These are phyloP conservation scores for Edolisoma coerulescens DNA, from an alignment of 2,113 vertebrate genomes.

Conservation along the genomic window DNA sequence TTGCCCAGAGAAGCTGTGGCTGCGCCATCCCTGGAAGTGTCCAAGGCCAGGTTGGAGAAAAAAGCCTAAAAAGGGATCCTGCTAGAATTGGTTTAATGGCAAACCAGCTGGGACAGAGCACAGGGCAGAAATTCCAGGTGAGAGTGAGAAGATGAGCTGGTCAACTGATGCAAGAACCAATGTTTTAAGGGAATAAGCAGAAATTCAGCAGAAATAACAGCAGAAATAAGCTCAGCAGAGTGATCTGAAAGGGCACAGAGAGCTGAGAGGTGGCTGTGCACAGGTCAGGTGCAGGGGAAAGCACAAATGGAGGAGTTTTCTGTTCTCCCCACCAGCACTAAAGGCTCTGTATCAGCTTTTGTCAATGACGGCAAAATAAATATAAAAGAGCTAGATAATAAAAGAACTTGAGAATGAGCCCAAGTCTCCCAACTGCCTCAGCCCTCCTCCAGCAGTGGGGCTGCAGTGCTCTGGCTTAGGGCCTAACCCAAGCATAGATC, in stretches of 20 bases:
- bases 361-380: neutral
- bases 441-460: neutral
- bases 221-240: neutral
- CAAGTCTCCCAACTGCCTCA: fast-evolving
- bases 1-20: neutral
- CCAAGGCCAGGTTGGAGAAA: neutral
- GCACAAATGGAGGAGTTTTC: neutral
- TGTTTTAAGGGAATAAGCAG: neutral
- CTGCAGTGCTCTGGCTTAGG: neutral
- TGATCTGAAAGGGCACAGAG: neutral
- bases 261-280: neutral
- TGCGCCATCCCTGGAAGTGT: neutral
- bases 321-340: neutral
- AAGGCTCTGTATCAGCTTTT: neutral
- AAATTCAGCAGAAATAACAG: neutral
- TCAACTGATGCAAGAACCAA: neutral
- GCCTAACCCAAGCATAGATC: neutral
- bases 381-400: neutral
- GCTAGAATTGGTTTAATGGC: neutral
- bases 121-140: neutral
- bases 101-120: neutral
- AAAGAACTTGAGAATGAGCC: neutral
- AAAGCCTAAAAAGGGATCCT: neutral
- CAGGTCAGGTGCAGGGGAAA: neutral
- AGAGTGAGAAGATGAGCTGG: neutral